Conservation (phyloP, 2,888 invertebrate species). For the Archaeoteleia sp. region DNA sequence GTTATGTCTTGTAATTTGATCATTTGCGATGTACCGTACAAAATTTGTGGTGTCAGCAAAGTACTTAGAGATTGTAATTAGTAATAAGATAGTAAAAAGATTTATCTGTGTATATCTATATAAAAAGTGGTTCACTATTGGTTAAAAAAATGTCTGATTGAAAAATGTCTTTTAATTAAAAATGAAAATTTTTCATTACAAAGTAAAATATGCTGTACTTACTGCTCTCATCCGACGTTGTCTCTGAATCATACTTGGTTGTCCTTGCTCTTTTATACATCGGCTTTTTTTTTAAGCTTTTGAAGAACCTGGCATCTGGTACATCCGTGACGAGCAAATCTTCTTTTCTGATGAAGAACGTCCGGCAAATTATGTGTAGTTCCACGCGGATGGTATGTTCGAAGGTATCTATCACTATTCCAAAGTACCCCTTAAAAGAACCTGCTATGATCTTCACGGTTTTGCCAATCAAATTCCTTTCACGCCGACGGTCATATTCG, state of each 20-base stretch:
- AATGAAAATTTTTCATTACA: not conserved
- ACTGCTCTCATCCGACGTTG: slow-evolving; percentile 90
- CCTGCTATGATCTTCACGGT: slow-evolving; percentile 98
- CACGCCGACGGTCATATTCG: slow-evolving; percentile 78
- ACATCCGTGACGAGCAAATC: slow-evolving; percentile 87
- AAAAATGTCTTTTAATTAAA: too few species aligned
- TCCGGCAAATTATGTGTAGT: slow-evolving; percentile 96
- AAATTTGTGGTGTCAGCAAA: too few species aligned
- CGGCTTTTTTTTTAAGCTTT: slow-evolving; percentile 82
- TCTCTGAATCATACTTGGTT: slow-evolving; percentile 90
- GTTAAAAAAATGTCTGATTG: too few species aligned
- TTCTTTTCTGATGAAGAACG: slow-evolving; percentile 94
- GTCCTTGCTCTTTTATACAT: slow-evolving; percentile 90
- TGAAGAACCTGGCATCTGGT: slow-evolving; percentile 81
- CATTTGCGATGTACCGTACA: too few species aligned
- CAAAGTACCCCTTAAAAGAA: slow-evolving; percentile 97
- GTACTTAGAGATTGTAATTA: too few species aligned
- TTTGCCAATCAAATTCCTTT: slow-evolving; percentile 94
- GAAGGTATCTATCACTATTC: slow-evolving; percentile 98
- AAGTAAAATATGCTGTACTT: too few species aligned
- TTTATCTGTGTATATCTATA: too few species aligned
- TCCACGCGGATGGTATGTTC: slow-evolving; percentile 96
- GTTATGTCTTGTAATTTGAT: too few species aligned
- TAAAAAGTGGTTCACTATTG: too few species aligned
- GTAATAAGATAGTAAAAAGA: too few species aligned